phyloP scores from a whole-genome alignment of 1,140 invertebrate species.

The Drosophila miranda region DNA sequence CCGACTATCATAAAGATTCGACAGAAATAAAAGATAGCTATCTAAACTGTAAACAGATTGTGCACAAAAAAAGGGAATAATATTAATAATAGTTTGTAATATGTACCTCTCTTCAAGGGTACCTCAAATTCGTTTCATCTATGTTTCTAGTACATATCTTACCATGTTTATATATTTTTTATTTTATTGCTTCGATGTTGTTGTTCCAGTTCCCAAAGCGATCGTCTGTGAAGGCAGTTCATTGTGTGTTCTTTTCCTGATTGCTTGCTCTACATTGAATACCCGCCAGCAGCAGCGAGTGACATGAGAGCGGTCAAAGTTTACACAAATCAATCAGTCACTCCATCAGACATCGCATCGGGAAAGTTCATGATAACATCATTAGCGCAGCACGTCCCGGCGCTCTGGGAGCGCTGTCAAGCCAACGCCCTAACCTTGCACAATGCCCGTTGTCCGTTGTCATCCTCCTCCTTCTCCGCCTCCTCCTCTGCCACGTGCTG shows the following conservation, averaged over 20 bases:
- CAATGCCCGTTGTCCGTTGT: conserved; percentile 33
- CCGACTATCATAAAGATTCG: not conserved
- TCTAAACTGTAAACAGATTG: not conserved
- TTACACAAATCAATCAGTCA: conserved; percentile 74
- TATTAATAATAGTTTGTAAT: too few species aligned
- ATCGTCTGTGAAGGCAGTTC: conserved; percentile 17
- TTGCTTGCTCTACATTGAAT: conserved; percentile 45
- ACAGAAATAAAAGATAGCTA: not conserved
- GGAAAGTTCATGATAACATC: conserved; percentile 37
- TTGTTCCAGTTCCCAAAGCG: conserved; percentile 32
- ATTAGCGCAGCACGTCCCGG: conserved; percentile 42
- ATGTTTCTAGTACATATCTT: too few species aligned
- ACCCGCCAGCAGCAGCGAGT: conserved; percentile 15
- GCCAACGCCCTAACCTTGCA: conserved; percentile 74
- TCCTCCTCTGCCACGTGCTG: conserved; percentile 32
- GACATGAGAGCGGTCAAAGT: conserved; percentile 64
- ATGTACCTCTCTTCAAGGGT: not conserved
- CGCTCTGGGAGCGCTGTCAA: conserved; percentile 28
- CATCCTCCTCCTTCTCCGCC: not conserved
- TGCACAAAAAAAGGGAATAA: too few species aligned
- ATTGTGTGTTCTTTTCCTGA: conserved; percentile 31
- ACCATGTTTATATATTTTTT: not conserved
- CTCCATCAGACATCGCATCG: conserved; percentile 12
- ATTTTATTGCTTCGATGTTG: conserved; percentile 7
- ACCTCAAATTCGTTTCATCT: not conserved